Evolutionary conservation across 2,888 invertebrate species (phyloP), one percentile per base, ranked within the genome.

Genomic region (Hartigia nigra): DNA sequence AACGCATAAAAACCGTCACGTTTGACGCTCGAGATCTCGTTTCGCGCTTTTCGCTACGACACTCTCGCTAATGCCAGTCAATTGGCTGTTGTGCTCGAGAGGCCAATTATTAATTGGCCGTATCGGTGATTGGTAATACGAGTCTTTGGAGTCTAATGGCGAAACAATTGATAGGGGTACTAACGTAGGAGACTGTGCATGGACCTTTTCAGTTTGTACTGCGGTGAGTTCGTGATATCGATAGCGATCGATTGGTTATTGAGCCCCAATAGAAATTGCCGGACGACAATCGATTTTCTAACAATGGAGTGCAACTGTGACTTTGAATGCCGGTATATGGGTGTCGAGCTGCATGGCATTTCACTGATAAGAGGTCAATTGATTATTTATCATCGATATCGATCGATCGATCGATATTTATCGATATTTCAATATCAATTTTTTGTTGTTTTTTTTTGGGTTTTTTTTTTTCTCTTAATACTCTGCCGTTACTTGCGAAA

Each of bases 1-100:
- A 86, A 86, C 85, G 87, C 87, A 86, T 88, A 87, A 88, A 87
- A 86, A 32, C 12, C 72, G 72, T 31, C 31, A 9, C 32, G 72
- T 31, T 31, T 23, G 23, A 55, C 55, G 9, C 72, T 72, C 72
- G 12, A 31, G 72, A 31, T 72, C 70, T 70, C 70, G 70, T 70
- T 70, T 72, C 72, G 72, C 55, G 55, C 55, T 55, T 55, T 55
- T 55, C 39, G 39, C 23, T 23, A 55, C 39, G 39, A 55, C 39
- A 23, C 39, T 55, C 23, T 2, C 9, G 55, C 2, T 23, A 23
- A 23, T 55, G 23, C 9, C 23, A 14, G 23, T 23, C 23, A 55
- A 55, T 55, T 55, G 55, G 55, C 55, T 55, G 55, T 9, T 9
- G 23, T 2, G 23, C 55, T 2, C 23, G 2, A 23, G 55, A 55